phyloP scores from a whole-genome alignment of 92 coral and sea anemone genomes.

The Parazoanthus atlanticus region DNA sequence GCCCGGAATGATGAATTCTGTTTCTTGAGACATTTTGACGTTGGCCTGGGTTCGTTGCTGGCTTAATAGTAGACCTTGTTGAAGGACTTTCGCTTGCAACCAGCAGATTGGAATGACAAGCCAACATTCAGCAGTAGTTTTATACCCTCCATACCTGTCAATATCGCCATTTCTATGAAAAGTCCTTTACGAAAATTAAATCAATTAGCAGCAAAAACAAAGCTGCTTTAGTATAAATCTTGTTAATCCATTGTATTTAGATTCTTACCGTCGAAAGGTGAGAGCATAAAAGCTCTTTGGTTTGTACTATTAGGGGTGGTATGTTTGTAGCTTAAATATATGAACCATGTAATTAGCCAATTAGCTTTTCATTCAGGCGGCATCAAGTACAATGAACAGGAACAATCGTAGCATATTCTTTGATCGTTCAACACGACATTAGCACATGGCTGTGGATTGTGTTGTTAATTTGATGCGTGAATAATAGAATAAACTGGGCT shows the following conservation, averaged over 20 bases:
- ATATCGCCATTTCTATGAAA: conserved; percentile 59
- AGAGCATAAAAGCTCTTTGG: conserved; percentile 18
- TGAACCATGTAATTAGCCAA: conserved; percentile 67
- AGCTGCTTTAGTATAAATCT: conserved; percentile 45
- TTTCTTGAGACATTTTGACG: conserved; percentile 9
- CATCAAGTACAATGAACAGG: conserved; percentile 53
- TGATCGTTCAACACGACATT: conserved; percentile 61
- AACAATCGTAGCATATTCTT: conserved; percentile 69
- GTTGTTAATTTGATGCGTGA: conserved; percentile 51
- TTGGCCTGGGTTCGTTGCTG: neutral
- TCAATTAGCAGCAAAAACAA: conserved; percentile 71
- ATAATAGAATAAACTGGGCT: conserved; percentile 5
- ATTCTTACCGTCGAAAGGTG: conserved; percentile 22
- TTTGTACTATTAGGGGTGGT: conserved; percentile 57
- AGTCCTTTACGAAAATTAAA: conserved; percentile 67
- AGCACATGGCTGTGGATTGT: conserved; percentile 65
- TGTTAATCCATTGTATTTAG: conserved; percentile 51
- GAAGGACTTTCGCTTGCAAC: conserved; percentile 4
- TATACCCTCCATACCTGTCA: conserved; percentile 51
- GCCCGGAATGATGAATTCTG: conserved; percentile 41
- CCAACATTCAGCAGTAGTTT: conserved; percentile 41
- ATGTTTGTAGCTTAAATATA: conserved; percentile 39
- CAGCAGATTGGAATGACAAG: neutral
- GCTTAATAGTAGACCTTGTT: neutral
- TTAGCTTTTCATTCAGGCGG: conserved; percentile 55